phyloP scores from a whole-genome alignment of 2,797 vertebrate species.

The Zalophus californianus region DNA sequence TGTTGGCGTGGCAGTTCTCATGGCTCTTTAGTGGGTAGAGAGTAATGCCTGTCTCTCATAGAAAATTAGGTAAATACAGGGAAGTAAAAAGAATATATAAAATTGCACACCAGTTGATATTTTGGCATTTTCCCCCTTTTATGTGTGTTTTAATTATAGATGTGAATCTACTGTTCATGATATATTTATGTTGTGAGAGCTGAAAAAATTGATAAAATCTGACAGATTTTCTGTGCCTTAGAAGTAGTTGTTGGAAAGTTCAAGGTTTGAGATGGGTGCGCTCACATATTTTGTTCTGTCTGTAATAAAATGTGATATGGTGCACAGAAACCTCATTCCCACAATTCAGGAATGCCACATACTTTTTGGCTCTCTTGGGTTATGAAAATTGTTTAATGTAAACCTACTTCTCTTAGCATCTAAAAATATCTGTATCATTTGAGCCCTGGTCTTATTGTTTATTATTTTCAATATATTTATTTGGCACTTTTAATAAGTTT shows the following conservation, averaged over 20 bases:
- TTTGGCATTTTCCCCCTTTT: neutral
- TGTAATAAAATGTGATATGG: neutral
- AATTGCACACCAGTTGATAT: neutral
- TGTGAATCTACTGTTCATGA: neutral
- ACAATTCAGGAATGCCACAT: neutral
- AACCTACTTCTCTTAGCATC: neutral
- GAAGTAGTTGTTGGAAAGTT: neutral
- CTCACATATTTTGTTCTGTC: neutral
- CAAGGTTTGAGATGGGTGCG: neutral
- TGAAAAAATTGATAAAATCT: neutral
- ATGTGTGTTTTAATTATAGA: neutral
- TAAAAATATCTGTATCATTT: constrained; percentile 31
- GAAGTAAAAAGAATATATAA: neutral
- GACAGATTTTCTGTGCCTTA: neutral
- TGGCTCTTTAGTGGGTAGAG: neutral
- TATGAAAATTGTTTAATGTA: constrained; percentile 51
- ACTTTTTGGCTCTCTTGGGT: neutral
- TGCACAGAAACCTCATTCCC: neutral
- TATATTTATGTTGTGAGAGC: constrained; percentile 49
- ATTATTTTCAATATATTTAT: constrained; percentile 40
- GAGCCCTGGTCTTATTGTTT: neutral
- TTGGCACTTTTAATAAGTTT: neutral
- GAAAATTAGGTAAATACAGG: neutral
- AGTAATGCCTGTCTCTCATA: neutral
- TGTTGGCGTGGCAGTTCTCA: neutral